Percentiles rank a stretch among this genome's conserved stretches.
Evolutionary conservation across 2,888 invertebrate genomes (phyloP).

Genomic region (Drosophila sordidula): DNA sequence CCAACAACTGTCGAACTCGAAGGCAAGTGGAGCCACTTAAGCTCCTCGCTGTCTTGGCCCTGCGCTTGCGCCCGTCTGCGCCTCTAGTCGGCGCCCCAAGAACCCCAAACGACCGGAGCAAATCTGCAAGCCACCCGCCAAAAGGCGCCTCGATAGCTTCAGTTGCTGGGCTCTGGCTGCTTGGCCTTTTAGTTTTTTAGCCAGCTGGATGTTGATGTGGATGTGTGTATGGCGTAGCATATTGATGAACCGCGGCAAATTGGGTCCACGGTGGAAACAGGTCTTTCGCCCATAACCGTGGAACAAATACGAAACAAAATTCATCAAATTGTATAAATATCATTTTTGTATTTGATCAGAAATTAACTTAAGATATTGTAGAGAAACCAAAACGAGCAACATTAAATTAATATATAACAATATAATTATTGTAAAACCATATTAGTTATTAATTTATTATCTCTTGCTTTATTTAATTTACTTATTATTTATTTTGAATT

Average conservation of each 20-base stretch:
- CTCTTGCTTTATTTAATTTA: too few relatives aligned
- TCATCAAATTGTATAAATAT: not conserved
- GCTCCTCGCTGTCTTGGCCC: conserved; percentile 53
- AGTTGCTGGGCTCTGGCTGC: conserved; percentile 26
- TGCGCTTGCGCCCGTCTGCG: conserved; percentile 5
- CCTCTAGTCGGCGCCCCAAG: conserved; percentile 10
- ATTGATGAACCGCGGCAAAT: conserved; percentile 82
- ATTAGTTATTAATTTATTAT: too few relatives aligned
- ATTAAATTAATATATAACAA: too few relatives aligned
- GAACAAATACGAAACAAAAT: not conserved
- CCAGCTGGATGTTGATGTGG: conserved; percentile 39
- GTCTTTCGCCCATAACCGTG: conserved; percentile 54
- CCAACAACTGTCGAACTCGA: conserved; percentile 37
- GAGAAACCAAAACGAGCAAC: too few relatives aligned
- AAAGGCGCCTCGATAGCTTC: conserved; percentile 32
- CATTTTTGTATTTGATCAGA: too few relatives aligned
- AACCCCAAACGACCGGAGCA: conserved; percentile 16
- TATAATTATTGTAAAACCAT: too few relatives aligned
- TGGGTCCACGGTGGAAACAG: conserved; percentile 66
- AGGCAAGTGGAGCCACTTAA: conserved; percentile 73
- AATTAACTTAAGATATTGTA: too few relatives aligned
- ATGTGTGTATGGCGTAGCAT: conserved; percentile 68
- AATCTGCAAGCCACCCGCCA: conserved; percentile 45
- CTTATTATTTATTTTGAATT: too few relatives aligned
- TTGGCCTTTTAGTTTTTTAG: conserved; percentile 51